Percentiles rank a stretch among this genome's conserved stretches.
Evolutionary conservation across 2,888 invertebrate genomes (phyloP).

Genomic region (Diarsia rubi): DNA sequence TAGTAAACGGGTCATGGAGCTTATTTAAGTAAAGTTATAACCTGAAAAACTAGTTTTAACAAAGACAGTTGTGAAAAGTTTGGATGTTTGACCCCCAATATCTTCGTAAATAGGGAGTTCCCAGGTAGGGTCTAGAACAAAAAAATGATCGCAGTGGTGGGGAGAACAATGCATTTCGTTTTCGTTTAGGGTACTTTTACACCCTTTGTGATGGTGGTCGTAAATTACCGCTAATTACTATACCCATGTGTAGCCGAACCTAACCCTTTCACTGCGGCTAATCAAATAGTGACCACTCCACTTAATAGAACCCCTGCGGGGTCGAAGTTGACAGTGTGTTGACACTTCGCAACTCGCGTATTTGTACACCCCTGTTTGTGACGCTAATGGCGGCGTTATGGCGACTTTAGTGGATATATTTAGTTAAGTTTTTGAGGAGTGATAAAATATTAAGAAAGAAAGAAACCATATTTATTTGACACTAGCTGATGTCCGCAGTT

Average conservation of each 20-base stretch:
- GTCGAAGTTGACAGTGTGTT: constrained; percentile 42
- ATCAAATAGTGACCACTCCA: constrained; percentile 61
- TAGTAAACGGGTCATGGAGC: too few relatives aligned
- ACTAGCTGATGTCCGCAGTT: too few relatives aligned
- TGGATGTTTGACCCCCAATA: too few relatives aligned
- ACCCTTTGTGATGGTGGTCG: not conserved
- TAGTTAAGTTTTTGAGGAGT: not conserved
- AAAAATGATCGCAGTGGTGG: too few relatives aligned
- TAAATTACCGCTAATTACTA: constrained; percentile 1
- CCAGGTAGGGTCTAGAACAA: too few relatives aligned
- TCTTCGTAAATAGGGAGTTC: too few relatives aligned
- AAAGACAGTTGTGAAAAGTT: too few relatives aligned
- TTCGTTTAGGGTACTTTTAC: too few relatives aligned
- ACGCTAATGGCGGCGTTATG: constrained; percentile 1
- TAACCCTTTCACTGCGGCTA: constrained; percentile 50
- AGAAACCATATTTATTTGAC: too few relatives aligned
- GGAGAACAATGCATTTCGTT: too few relatives aligned
- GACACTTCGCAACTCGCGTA: constrained; percentile 47
- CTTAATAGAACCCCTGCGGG: constrained; percentile 43
- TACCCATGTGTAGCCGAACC: constrained; percentile 33
- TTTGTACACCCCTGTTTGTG: constrained; percentile 40
- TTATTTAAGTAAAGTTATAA: too few relatives aligned
- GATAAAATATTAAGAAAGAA: not conserved
- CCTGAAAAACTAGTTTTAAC: too few relatives aligned
- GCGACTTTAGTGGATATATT: not conserved